Evolutionary conservation across 1,140 invertebrate species (phyloP).

Genomic region (Chymomyza costata): DNA sequence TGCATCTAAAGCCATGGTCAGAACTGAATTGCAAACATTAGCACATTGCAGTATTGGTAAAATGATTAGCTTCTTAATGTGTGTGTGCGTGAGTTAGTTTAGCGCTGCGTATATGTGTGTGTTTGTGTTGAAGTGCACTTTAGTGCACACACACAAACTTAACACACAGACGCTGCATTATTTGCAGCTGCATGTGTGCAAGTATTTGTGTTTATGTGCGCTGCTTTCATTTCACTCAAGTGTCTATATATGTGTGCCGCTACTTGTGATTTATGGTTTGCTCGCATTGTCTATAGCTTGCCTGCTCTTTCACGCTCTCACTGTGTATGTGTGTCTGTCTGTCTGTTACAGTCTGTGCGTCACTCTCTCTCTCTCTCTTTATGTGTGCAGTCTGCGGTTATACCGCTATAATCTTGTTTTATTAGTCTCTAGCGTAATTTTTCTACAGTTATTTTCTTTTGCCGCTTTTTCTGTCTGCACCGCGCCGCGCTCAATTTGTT

Average conservation of each 20-base stretch:
- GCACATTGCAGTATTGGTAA: too few relatives aligned
- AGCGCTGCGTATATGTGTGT: too few relatives aligned
- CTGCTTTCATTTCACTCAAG: constrained; percentile 13
- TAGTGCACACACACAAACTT: constrained; percentile 4
- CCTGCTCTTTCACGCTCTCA: too few relatives aligned
- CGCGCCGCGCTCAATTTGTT: constrained; percentile 11
- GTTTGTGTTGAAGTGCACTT: too few relatives aligned
- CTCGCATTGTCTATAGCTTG: too few relatives aligned
- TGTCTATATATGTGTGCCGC: constrained; percentile 30
- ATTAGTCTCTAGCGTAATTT: constrained; percentile 63
- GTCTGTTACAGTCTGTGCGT: too few relatives aligned
- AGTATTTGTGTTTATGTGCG: constrained; percentile 28
- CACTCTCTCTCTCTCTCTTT: not conserved
- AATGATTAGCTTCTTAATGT: too few relatives aligned
- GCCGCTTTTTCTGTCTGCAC: constrained; percentile 1
- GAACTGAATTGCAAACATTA: too few relatives aligned
- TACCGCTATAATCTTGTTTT: constrained; percentile 65
- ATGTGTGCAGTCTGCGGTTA: constrained; percentile 39
- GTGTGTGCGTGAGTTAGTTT: too few relatives aligned
- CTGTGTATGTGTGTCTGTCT: too few relatives aligned
- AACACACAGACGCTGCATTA: not conserved
- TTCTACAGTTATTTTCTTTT: constrained; percentile 47
- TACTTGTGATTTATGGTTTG: constrained; percentile 53
- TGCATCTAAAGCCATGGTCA: too few relatives aligned
- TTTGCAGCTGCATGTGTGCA: constrained; percentile 20